Evolutionary conservation across 1,140 invertebrate species (phyloP), one percentile per base, ranked within the genome.

Genomic region (Microplitis demolitor): DNA sequence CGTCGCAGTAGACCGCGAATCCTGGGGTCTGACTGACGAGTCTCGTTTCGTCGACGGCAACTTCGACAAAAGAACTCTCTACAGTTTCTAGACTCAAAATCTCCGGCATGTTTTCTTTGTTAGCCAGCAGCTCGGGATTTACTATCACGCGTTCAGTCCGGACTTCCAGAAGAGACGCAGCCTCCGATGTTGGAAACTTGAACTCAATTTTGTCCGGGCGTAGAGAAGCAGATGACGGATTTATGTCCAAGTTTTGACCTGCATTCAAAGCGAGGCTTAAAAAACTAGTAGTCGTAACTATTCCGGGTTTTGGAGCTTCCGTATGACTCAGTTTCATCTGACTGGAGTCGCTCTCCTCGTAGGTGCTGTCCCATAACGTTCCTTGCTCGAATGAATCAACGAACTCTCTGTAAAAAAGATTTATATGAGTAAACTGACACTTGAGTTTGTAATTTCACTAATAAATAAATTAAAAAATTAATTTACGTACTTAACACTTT

Each of bases 281-380:
- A 24, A 24, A 24, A 24, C 24, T 24, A 24, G 24, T 24, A 24
- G 39, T 39, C 11, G 6, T 2, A 11, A 39, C 11, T 11, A 39
- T 11, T 0, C 2, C 6, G 11, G 39, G 11, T 11, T 39, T 39
- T 39, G 39, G 6, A 39, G 6, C 6, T 11, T 39, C 6, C 14
- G 5, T n/a, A 51, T 61, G 45, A 16, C 14, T 75, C 37, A 51
- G 51, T 53, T 54, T 73, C 31, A 33, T 76, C 66, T 79, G 50
- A 45, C 76, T 81, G 9, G 45, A 69, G 45, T 83, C 82, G 71
- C 76, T 76, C 56, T 84, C 82, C 68, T 84, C 82, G 62, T 84
- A 84, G 0, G 82, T 83, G 69, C 63, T 80, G 53, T 82, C 76
- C 82, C 82, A 84, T 6, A 82, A 72, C 35, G 80, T 83, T 14